These are phyloP conservation scores for Gnathonemus echidnorhynchus DNA, from an alignment of 2,113 vertebrate genomes.

Conservation along the genomic window DNA sequence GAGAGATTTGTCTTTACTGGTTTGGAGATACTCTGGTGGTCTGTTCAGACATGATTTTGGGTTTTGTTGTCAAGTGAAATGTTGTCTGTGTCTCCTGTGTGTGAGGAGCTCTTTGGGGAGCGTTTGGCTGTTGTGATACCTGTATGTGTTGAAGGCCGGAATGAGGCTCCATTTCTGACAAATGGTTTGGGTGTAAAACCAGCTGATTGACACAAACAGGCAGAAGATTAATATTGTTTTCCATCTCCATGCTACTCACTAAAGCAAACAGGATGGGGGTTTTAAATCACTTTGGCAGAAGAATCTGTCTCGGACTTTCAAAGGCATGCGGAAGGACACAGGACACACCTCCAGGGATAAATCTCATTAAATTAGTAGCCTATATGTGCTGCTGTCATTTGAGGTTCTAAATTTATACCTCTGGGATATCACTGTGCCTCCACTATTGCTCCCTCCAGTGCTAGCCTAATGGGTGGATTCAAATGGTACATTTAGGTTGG, in stretches of 20 bases:
- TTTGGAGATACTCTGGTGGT: not conserved
- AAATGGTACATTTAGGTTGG: slow-evolving; percentile 10
- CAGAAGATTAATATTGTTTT: slow-evolving; percentile 11
- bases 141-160: not conserved
- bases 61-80: not conserved
- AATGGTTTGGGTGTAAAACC: not conserved
- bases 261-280: slow-evolving; percentile 6
- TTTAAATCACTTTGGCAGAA: slow-evolving; percentile 14
- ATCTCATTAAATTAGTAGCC: slow-evolving; percentile 31
- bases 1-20: not conserved
- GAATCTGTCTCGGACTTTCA: slow-evolving; percentile 22
- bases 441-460: slow-evolving; percentile 3
- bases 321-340: slow-evolving; percentile 27
- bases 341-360: slow-evolving; percentile 30
- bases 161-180: not conserved
- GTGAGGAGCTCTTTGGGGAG: not conserved
- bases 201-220: not conserved
- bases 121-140: not conserved
- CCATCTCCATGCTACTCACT: not conserved
- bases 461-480: slow-evolving; percentile 24
- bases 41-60: not conserved
- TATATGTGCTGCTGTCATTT: slow-evolving; percentile 27
- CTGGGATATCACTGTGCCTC: slow-evolving; percentile 12
- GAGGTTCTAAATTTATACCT: slow-evolving; percentile 28
- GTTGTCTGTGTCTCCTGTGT: not conserved